These are phyloP conservation scores for Hozukius guyotensis DNA, from an alignment of 2,797 vertebrate species.

Conservation along the genomic window DNA sequence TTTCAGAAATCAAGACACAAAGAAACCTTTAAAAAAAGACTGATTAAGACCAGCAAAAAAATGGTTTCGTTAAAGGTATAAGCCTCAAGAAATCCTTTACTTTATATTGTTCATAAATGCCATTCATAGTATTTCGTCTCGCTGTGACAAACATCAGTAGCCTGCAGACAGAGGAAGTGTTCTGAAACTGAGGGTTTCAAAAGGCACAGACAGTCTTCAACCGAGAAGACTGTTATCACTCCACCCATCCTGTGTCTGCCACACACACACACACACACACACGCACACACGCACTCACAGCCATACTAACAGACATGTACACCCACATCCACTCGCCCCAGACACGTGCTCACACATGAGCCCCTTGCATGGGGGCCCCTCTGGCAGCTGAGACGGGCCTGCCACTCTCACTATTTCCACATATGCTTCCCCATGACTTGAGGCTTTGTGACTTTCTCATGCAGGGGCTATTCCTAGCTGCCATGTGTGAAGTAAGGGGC, in stretches of 20 bases:
- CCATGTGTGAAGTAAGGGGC: slow-evolving; percentile 26
- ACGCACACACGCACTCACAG: slow-evolving; percentile 27
- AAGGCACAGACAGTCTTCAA: slow-evolving; percentile 55
- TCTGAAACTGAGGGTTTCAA: slow-evolving; percentile 57
- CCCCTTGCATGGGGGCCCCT: slow-evolving; percentile 30
- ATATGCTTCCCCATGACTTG: slow-evolving; percentile 49
- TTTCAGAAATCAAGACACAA: neutral
- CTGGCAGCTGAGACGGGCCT: slow-evolving; percentile 49
- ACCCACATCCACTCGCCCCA: slow-evolving; percentile 22
- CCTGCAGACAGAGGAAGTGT: slow-evolving; percentile 71
- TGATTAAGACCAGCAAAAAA: neutral
- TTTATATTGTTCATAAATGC: neutral
- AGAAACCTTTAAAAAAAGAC: neutral
- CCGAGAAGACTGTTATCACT: slow-evolving; percentile 62
- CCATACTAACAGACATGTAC: slow-evolving; percentile 25
- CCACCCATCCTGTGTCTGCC: slow-evolving; percentile 72
- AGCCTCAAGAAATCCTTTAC: neutral
- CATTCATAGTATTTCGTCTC: slow-evolving; percentile 5
- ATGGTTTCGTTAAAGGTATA: neutral
- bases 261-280: slow-evolving; percentile 42
- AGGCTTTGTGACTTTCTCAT: slow-evolving; percentile 58
- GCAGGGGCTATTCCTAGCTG: slow-evolving; percentile 37
- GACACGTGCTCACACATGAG: slow-evolving; percentile 39
- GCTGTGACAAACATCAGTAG: slow-evolving; percentile 11
- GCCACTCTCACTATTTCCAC: slow-evolving; percentile 47